phyloP scores from a whole-genome alignment of 92 coral and sea anemone species.

The Phymanthus crucifer region DNA sequence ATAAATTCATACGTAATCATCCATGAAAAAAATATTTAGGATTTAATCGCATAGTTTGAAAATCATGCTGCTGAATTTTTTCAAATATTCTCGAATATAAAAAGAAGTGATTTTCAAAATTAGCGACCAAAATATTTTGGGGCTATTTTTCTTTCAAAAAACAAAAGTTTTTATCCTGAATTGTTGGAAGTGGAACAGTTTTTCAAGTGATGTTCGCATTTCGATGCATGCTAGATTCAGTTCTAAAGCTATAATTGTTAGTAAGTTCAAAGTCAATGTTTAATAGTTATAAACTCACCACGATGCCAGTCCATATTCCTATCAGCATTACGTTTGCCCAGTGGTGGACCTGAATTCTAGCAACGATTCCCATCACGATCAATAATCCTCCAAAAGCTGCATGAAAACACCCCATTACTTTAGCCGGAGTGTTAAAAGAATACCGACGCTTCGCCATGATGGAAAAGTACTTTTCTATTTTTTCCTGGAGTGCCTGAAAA shows the following conservation, averaged over 20 bases:
- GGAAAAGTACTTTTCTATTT: neutral
- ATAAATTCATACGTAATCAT: neutral
- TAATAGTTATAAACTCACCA: slow-evolving; percentile 35
- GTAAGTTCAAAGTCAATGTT: too few relatives aligned
- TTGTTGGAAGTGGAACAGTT: too few relatives aligned
- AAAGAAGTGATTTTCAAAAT: too few relatives aligned
- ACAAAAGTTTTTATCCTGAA: too few relatives aligned
- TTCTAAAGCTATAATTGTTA: neutral
- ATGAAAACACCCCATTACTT: slow-evolving; percentile 46
- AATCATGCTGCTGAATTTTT: too few relatives aligned
- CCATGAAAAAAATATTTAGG: neutral
- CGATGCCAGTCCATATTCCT: slow-evolving; percentile 56
- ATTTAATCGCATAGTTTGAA: too few relatives aligned
- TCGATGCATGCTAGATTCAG: neutral
- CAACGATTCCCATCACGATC: slow-evolving; percentile 50
- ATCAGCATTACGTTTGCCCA: slow-evolving; percentile 60
- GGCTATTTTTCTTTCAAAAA: too few relatives aligned
- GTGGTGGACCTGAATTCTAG: slow-evolving; percentile 53
- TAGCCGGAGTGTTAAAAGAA: slow-evolving; percentile 43
- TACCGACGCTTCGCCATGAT: slow-evolving; percentile 24
- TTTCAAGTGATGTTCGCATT: too few relatives aligned
- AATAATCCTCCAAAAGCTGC: slow-evolving; percentile 54
- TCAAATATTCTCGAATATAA: too few relatives aligned
- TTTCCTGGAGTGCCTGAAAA: neutral
- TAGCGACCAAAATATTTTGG: too few relatives aligned